phyloP scores from a whole-genome alignment of 2,113 vertebrate species.

The Sinocyclocheilus maitianheensis region DNA sequence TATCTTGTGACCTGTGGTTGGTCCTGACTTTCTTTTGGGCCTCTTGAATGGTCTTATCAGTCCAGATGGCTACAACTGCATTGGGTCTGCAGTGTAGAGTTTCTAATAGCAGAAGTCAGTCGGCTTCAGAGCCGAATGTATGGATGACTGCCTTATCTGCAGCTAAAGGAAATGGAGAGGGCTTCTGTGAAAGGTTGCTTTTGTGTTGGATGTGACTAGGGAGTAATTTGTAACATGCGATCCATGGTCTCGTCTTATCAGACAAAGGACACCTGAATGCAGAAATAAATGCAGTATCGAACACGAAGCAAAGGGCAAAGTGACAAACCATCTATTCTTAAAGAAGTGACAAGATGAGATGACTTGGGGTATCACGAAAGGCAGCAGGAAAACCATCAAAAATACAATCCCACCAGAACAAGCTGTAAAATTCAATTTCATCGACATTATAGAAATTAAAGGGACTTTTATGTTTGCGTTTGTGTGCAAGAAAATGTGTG shows the following conservation, averaged over 20 bases:
- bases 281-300: conserved; percentile 16
- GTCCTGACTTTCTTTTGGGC: conserved; percentile 14
- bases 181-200: conserved; percentile 19
- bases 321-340: conserved; percentile 6
- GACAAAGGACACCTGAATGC: neutral
- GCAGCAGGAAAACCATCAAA: neutral
- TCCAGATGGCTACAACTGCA: neutral
- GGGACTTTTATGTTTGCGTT: neutral
- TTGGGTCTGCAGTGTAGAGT: conserved; percentile 7
- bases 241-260: conserved; percentile 33
- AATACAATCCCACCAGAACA: neutral
- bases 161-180: conserved; percentile 20
- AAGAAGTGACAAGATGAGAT: neutral
- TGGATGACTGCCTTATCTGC: conserved; percentile 44
- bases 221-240: conserved; percentile 13
- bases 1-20: conserved; percentile 12
- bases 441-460: neutral
- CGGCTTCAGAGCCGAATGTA: conserved; percentile 21
- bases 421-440: neutral
- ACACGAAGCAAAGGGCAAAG: neutral
- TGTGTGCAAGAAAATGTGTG: neutral
- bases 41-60: conserved; percentile 34
- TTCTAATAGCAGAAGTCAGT: conserved; percentile 14
- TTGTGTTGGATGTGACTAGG: conserved; percentile 9
- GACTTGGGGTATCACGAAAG: neutral